A percentile compares a stretch with the other conserved stretches of the same genome.
Evolutionary conservation across 2,797 vertebrate genomes (phyloP).

Genomic region (Sitta carolinensis): DNA sequence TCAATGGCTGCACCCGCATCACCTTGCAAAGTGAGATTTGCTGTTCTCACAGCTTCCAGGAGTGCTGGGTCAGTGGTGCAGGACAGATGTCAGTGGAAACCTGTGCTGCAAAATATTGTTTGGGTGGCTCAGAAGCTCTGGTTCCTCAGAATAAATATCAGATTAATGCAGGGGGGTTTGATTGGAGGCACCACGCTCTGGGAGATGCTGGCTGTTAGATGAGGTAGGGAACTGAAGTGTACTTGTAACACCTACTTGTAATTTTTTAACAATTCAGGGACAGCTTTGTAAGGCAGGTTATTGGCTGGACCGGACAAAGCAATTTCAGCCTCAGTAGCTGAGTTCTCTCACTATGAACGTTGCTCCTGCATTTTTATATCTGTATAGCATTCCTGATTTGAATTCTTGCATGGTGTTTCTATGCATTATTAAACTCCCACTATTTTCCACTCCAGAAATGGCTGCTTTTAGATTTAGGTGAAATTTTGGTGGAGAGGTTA

Average conservation of each 20-base stretch:
- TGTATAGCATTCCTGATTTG: not conserved
- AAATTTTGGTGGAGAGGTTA: not conserved
- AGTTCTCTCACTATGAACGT: not conserved
- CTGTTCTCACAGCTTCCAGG: not conserved
- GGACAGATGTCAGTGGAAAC: not conserved
- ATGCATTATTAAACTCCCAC: conserved; percentile 21
- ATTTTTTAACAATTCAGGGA: conserved; percentile 38
- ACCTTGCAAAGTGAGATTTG: not conserved
- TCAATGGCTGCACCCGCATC: not conserved
- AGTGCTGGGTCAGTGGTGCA: not conserved
- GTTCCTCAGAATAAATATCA: not conserved
- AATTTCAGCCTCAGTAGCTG: not conserved
- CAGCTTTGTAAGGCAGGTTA: conserved; percentile 21
- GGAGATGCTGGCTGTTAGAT: conserved; percentile 19
- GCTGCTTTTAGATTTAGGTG: not conserved
- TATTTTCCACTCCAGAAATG: conserved; percentile 1
- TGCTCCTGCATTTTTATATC: conserved; percentile 36
- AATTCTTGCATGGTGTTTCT: conserved; percentile 2
- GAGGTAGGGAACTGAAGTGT: conserved; percentile 24
- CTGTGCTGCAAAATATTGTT: not conserved
- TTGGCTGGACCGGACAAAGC: not conserved
- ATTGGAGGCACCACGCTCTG: not conserved
- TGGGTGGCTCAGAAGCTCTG: not conserved
- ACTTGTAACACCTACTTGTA: conserved; percentile 31
- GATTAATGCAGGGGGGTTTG: not conserved